Evolutionary conservation across 2,888 invertebrate genomes (phyloP).

Genomic region (Lottia gigantea): DNA sequence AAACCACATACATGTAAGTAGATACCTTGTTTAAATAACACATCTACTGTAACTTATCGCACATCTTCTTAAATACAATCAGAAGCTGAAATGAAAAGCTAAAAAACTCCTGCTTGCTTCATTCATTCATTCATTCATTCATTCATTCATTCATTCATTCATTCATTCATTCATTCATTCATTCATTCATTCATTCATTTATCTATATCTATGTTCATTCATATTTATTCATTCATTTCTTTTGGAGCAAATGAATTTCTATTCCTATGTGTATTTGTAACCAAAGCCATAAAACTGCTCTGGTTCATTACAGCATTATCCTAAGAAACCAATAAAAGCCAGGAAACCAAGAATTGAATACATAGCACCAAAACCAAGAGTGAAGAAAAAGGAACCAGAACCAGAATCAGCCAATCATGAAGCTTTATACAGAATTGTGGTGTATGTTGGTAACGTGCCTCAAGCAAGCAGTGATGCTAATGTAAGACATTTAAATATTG

Average conservation of each 20-base stretch:
- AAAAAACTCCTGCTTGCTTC: too few species aligned
- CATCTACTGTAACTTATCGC: background rate
- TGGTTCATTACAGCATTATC: conserved; percentile 29
- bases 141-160: too few species aligned
- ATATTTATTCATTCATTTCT: too few species aligned
- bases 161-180: too few species aligned
- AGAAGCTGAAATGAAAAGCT: background rate
- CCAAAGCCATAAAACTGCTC: too few species aligned
- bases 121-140: background rate
- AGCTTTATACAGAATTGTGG: conserved; percentile 52
- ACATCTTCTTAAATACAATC: background rate
- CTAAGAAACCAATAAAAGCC: conserved; percentile 33
- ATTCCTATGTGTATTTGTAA: too few species aligned
- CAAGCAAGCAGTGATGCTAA: conserved; percentile 55
- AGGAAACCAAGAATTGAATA: conserved; percentile 46
- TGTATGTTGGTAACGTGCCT: conserved; percentile 49
- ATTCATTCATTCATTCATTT: too few species aligned
- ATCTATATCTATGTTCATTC: too few species aligned
- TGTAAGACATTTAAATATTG: conserved; percentile 44
- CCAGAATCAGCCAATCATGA: conserved; percentile 40
- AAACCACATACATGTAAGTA: conserved; percentile 42
- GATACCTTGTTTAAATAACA: conserved; percentile 6
- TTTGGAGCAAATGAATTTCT: too few species aligned
- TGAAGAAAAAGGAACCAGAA: conserved; percentile 36
- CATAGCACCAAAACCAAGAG: conserved; percentile 52